A percentile compares a stretch with the other conserved stretches of the same genome.
phyloP scores from a whole-genome alignment of 2,797 vertebrate genomes.

The Esox masquinongy region DNA sequence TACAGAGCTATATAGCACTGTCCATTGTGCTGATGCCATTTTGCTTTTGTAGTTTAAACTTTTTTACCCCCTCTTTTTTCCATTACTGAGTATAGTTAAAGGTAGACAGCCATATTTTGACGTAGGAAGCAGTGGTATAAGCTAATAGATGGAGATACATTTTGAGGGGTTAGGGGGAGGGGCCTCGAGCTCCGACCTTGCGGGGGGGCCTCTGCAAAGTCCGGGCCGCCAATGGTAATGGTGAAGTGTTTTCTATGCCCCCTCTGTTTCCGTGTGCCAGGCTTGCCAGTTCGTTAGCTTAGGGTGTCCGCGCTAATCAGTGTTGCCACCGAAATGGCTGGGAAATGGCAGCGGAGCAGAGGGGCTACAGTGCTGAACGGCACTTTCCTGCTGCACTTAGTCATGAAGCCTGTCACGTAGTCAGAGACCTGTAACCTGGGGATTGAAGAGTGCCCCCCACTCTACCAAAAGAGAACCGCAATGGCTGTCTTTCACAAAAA shows the following conservation, averaged over 20 bases:
- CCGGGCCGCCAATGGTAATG: too few relatives aligned
- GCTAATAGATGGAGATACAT: too few relatives aligned
- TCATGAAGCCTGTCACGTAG: not conserved
- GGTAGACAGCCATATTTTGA: too few relatives aligned
- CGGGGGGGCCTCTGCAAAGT: too few relatives aligned
- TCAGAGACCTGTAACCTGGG: not conserved
- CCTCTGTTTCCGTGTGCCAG: not conserved
- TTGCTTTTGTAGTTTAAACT: too few relatives aligned
- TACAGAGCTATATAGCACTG: too few relatives aligned
- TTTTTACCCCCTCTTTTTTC: too few relatives aligned
- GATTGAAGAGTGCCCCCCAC: not conserved
- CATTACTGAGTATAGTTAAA: too few relatives aligned
- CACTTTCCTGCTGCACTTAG: conserved; percentile 1
- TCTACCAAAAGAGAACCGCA: not conserved
- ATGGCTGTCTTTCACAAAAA: not conserved
- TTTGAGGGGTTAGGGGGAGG: too few relatives aligned
- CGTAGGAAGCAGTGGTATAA: too few relatives aligned
- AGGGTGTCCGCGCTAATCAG: not conserved
- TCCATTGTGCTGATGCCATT: too few relatives aligned
- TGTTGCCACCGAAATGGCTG: not conserved
- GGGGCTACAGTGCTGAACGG: not conserved
- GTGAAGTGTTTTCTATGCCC: not conserved
- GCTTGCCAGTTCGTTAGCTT: not conserved
- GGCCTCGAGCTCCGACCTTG: too few relatives aligned
- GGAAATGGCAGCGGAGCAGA: not conserved